Base-by-base conservation (phyloP, 2,113 vertebrate genomes). In the Cardinalis cardinalis region DNA sequence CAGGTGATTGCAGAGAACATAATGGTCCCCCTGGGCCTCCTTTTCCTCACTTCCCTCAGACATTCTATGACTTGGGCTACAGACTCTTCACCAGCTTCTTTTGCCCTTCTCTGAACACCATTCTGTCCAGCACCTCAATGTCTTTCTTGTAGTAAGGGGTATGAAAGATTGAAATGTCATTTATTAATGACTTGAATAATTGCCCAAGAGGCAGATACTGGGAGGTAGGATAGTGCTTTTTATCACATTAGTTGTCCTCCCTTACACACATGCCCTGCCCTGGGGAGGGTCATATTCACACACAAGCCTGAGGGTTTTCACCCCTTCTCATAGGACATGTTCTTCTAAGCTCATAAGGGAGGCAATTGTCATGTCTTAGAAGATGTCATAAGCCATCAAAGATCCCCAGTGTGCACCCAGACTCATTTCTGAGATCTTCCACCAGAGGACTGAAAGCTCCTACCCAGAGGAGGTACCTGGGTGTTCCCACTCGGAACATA, bases 321-420 rank as follows among this genome's bases (percentile, higher is more conserved):
- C 21, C 18, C 40, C 7, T 72, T 23, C n/a, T 38, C 21, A 53
- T 1, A 8, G 7, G 18, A 12, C 9, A 32, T 18, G 20, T 21
- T 36, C 17, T 26, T 17, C 21, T 61, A 26, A 26, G 8, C 20
- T 82, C 25, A 36, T 1, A 2, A 26, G 21, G 71, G 32, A 25
- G 11, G 48, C 3, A 36, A 24, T 17, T 26, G 4, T 23, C 29
- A 32, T 7, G 7, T 21, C 14, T 16, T 21, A 82, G 21, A 52
- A 44, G 13, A 23, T 36, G 21, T 38, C 38, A 32, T 26, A 52
- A 36, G 25, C 26, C 28, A 23, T 14, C 14, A 28, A 53, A 72
- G 26, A 26, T 4, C 8, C 13, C 40, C 1, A 0, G 52, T 13
- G 5, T 0, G 0, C 2, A 8, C 10, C 5, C 17, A 70, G 16